Evolutionary conservation across 2,797 vertebrate genomes (phyloP).

Genomic region (Scleropages formosus): DNA sequence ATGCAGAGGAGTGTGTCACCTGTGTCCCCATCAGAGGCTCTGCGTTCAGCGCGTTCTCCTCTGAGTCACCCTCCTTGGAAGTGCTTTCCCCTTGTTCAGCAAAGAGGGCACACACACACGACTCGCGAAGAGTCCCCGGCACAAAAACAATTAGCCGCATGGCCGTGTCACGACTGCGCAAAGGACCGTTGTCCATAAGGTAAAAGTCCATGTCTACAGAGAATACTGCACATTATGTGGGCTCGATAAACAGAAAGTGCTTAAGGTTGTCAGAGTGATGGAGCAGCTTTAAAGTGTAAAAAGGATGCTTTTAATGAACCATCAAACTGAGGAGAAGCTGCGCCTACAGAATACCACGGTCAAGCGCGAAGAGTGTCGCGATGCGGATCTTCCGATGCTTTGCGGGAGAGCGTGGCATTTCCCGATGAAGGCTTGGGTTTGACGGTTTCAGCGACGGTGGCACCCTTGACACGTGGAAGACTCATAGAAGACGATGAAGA

Average conservation of each 20-base stretch:
- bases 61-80: not conserved
- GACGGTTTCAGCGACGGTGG: not conserved
- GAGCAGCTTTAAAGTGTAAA: not conserved
- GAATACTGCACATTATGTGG: too few species aligned
- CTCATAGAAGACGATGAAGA: not conserved
- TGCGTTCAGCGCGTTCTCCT: not conserved
- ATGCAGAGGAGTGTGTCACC: too few species aligned
- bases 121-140: not conserved
- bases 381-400: not conserved
- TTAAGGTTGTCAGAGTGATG: not conserved
- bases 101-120: not conserved
- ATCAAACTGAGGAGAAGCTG: too few species aligned
- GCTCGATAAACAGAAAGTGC: not conserved
- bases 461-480: not conserved
- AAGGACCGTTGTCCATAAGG: too few species aligned
- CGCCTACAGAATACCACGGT: too few species aligned
- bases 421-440: not conserved
- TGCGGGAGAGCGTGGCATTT: not conserved
- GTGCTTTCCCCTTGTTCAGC: not conserved
- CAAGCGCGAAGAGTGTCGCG: not conserved
- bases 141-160: constrained; percentile 2
- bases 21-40: not conserved
- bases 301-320: too few species aligned
- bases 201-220: not conserved
- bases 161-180: too few species aligned